Conservation (phyloP, 2,113 vertebrate genomes). For the Gallinago media region DNA sequence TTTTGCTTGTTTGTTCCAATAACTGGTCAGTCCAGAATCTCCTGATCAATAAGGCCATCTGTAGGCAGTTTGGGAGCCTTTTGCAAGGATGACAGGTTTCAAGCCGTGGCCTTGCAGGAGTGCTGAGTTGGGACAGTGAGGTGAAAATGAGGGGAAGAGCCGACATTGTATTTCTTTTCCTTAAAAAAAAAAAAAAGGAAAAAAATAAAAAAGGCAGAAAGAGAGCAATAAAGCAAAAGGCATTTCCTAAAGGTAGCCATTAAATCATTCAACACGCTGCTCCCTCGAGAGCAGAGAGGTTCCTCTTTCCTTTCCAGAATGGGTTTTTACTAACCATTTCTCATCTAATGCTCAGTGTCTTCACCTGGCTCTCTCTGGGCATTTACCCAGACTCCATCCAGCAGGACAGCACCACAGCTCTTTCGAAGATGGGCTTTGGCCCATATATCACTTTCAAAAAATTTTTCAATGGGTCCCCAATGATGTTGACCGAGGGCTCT, state of each 20-base stretch:
- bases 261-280: conserved; percentile 81
- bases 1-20: neutral
- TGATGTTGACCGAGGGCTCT: conserved; percentile 60
- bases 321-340: conserved; percentile 66
- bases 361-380: conserved; percentile 70
- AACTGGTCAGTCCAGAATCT: accelerated
- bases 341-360: conserved; percentile 71
- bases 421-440: conserved; percentile 59
- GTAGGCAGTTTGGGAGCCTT: neutral
- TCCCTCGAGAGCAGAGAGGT: conserved; percentile 45
- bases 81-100: neutral
- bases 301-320: conserved; percentile 77
- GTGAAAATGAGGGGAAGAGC: conserved; percentile 24
- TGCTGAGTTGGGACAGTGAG: neutral
- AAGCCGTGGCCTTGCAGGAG: neutral
- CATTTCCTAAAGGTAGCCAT: conserved; percentile 84
- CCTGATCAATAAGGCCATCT: neutral
- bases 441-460: conserved; percentile 77
- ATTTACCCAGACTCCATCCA: conserved; percentile 28
- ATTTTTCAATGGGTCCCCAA: conserved; percentile 72
- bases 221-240: conserved; percentile 78
- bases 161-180: conserved; percentile 13
- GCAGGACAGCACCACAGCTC: conserved; percentile 14
- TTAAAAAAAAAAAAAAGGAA: neutral
- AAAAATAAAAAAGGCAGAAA: neutral